A percentile compares a stretch with the other conserved stretches of the same genome.
Conservation (phyloP, 2,888 invertebrate genomes). For the Acleris laterana region DNA sequence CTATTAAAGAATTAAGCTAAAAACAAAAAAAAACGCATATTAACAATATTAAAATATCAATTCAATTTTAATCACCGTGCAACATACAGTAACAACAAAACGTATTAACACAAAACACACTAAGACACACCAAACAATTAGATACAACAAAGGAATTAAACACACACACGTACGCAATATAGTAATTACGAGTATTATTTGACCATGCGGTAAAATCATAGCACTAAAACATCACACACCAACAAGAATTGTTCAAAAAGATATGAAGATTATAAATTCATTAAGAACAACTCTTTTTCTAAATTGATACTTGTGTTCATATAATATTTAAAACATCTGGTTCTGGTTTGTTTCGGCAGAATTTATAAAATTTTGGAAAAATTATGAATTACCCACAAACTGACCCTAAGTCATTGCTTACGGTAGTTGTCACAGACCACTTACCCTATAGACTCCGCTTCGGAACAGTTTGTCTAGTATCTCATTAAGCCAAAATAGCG, state of each 20-base stretch:
- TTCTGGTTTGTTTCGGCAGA: neutral
- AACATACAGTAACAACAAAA: neutral
- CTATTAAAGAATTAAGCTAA: no score
- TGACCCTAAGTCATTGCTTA: no score
- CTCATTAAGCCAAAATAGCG: no score
- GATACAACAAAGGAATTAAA: no score
- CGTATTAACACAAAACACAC: conserved; percentile 2
- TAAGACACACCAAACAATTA: conserved; percentile 3
- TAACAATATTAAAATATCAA: no score
- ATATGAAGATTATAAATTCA: neutral
- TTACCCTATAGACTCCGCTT: no score
- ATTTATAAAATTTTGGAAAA: neutral
- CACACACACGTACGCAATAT: no score
- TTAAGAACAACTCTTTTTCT: neutral
- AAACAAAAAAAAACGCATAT: no score
- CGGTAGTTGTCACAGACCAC: no score
- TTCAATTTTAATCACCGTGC: neutral
- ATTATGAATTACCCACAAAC: no score
- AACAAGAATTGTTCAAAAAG: neutral
- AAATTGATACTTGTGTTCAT: conserved; percentile 3
- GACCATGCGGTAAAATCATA: conserved; percentile 5
- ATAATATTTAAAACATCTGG: neutral
- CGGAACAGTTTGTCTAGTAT: no score
- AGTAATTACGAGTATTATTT: no score
- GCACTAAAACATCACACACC: neutral